phyloP scores from a whole-genome alignment of 2,888 invertebrate genomes.

The Gordius sp. region DNA sequence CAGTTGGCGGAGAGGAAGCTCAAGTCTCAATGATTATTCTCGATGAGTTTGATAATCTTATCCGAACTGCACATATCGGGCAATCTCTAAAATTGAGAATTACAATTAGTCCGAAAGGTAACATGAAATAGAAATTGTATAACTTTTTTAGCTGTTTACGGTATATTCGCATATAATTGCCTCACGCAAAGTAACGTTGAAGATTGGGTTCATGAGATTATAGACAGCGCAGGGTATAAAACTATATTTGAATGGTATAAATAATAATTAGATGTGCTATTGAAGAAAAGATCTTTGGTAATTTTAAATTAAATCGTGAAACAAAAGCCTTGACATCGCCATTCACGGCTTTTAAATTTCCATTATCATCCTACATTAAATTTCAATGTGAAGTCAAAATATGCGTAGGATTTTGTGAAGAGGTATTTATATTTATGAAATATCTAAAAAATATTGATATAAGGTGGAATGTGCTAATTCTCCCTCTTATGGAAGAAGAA shows the following conservation, averaged over 20 bases:
- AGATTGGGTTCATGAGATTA: neutral
- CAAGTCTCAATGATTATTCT: constrained; percentile 2
- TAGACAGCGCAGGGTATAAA: constrained; percentile 8
- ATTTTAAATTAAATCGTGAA: neutral
- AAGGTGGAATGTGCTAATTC: neutral
- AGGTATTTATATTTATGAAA: constrained; percentile 7
- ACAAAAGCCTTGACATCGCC: neutral
- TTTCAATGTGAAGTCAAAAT: constrained; percentile 16
- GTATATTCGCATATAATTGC: constrained; percentile 15
- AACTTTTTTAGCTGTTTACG: constrained; percentile 13
- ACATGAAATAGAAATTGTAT: too few relatives aligned
- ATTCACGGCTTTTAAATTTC: constrained; percentile 15
- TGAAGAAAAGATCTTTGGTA: constrained; percentile 13
- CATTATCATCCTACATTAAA: constrained; percentile 13
- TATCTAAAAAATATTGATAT: neutral
- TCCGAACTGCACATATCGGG: constrained; percentile 6
- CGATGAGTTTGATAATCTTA: neutral
- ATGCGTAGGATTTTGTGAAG: constrained; percentile 12
- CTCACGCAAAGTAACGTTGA: constrained; percentile 10
- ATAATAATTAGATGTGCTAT: constrained; percentile 11
- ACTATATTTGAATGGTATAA: neutral
- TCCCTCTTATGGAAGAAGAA: neutral
- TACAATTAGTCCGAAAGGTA: constrained; percentile 5
- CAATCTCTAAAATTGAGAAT: constrained; percentile 5
- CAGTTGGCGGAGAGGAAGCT: constrained; percentile 10